Conservation (phyloP, 2,797 vertebrate genomes). For the Chiroxiphia lanceolata region DNA sequence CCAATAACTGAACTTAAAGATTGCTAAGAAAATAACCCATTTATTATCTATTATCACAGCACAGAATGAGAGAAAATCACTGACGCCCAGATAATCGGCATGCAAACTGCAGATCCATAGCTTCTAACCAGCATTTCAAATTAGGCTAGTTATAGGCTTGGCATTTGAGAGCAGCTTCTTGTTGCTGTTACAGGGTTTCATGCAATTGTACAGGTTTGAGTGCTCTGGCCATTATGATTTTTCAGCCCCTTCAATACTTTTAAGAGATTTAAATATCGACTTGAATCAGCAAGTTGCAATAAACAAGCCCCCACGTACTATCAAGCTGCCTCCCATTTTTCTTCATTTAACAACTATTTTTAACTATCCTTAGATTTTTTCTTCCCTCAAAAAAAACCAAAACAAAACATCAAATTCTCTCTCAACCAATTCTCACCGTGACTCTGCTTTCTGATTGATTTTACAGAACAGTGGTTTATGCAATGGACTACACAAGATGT, state of each 20-base stretch:
- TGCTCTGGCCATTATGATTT: neutral
- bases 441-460: neutral
- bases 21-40: neutral
- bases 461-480: neutral
- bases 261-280: neutral
- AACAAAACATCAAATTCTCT: neutral
- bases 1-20: conserved; percentile 3
- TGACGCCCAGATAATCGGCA: fast-evolving
- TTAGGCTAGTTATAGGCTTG: neutral
- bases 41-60: neutral
- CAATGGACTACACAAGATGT: neutral
- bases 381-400: neutral
- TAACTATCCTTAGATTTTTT: neutral
- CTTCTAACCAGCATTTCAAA: neutral
- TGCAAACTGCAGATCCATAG: neutral
- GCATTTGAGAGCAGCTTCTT: neutral
- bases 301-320: fast-evolving
- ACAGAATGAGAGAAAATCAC: neutral
- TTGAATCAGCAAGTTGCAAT: neutral
- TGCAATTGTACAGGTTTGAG: neutral
- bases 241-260: neutral
- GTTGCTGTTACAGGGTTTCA: neutral
- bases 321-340: neutral
- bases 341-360: neutral
- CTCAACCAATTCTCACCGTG: neutral